Evolutionary conservation across 2,888 invertebrate genomes (phyloP).

Genomic region (Caenorhabditis becei): DNA sequence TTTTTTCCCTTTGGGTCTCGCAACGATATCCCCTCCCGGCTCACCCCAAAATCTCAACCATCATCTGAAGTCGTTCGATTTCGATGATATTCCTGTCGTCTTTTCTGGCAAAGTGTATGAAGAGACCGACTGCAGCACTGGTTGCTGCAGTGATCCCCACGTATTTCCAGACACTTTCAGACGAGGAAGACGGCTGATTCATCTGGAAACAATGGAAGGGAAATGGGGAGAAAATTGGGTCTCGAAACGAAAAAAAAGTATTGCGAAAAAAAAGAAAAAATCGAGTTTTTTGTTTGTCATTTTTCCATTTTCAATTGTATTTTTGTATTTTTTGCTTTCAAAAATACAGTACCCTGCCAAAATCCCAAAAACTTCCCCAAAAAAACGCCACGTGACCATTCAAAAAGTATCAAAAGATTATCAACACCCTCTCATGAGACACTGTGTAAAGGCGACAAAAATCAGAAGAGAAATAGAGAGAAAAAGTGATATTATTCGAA

Average conservation of each 20-base stretch:
- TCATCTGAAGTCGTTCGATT: constrained; percentile 53
- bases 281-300: too few species aligned
- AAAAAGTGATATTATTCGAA: too few species aligned
- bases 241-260: too few species aligned
- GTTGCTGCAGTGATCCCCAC: constrained; percentile 53
- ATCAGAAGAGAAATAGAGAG: neutral
- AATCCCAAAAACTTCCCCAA: neutral
- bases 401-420: constrained; percentile 3
- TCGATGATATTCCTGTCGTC: constrained; percentile 36
- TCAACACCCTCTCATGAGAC: neutral
- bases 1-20: too few species aligned
- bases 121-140: constrained; percentile 23
- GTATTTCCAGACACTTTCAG: constrained; percentile 46
- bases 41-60: constrained; percentile 45
- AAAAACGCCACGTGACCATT: too few species aligned
- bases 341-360: too few species aligned
- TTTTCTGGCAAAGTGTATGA: constrained; percentile 25
- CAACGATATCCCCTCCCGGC: neutral
- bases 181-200: neutral
- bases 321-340: too few species aligned
- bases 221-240: neutral
- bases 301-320: too few species aligned
- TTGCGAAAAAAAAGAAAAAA: neutral
- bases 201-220: constrained; percentile 6
- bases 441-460: too few species aligned